Conservation (phyloP, 2,113 vertebrate genomes). For the Shinisaurus crocodilurus region DNA sequence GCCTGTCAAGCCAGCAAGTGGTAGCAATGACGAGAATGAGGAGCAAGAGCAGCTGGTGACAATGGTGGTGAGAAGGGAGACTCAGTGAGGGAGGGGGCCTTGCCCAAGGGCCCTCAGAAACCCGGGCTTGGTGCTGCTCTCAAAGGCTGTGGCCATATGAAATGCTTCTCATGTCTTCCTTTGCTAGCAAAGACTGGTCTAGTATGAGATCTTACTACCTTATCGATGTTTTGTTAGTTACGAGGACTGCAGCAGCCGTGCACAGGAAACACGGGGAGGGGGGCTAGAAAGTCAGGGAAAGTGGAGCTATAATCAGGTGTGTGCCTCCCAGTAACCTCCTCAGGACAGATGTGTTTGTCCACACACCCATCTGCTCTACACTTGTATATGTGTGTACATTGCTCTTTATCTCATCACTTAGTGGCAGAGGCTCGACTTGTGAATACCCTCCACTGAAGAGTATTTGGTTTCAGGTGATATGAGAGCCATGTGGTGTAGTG, state of each 20-base stretch:
- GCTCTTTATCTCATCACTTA: neutral
- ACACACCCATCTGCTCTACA: neutral
- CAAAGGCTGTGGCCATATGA: neutral
- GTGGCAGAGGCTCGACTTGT: neutral
- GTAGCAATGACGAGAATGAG: too few relatives aligned
- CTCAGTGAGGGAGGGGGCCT: too few relatives aligned
- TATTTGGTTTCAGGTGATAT: neutral
- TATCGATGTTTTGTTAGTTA: neutral
- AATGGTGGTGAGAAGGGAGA: too few relatives aligned
- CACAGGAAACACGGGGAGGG: neutral
- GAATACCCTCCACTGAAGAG: neutral
- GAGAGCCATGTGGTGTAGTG: neutral
- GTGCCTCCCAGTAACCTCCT: neutral
- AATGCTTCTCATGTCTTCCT: neutral
- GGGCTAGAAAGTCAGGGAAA: neutral
- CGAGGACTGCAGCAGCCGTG: neutral
- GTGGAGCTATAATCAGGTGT: neutral
- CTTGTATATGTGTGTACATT: neutral
- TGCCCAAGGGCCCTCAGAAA: neutral
- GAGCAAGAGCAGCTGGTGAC: too few relatives aligned
- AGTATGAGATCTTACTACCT: neutral
- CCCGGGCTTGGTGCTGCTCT: neutral
- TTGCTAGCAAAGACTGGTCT: neutral
- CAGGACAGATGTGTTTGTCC: neutral
- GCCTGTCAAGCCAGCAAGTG: too few relatives aligned